Evolutionary conservation across 2,113 vertebrate genomes (phyloP).

Genomic region (Panurus biarmicus): DNA sequence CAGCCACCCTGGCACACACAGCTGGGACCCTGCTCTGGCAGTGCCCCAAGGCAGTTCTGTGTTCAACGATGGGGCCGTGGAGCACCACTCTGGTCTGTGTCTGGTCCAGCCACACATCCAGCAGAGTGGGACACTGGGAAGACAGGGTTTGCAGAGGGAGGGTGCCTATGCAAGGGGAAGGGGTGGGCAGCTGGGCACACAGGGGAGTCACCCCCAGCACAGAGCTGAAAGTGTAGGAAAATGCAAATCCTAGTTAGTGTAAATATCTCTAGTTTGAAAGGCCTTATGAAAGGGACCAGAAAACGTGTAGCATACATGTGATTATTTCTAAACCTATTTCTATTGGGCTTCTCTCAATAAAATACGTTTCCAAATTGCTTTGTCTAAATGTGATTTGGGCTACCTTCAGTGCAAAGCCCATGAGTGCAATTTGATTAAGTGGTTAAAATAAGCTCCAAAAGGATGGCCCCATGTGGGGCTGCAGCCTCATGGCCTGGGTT

Average conservation of each 20-base stretch:
- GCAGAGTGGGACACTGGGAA: neutral
- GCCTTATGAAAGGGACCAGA: neutral
- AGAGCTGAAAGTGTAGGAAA: neutral
- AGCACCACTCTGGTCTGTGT: fast-evolving
- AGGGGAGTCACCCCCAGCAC: neutral
- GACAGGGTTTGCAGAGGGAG: neutral
- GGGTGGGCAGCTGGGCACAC: neutral
- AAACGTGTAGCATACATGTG: neutral
- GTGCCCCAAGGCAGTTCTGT: neutral
- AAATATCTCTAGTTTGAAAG: neutral
- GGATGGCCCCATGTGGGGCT: neutral
- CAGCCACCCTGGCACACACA: neutral
- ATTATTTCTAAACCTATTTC: neutral
- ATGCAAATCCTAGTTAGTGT: neutral
- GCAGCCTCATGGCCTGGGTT: neutral
- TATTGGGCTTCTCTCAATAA: neutral
- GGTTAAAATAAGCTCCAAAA: neutral
- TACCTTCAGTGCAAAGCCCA: neutral
- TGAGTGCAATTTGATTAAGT: neutral
- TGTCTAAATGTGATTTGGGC: neutral
- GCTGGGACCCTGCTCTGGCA: too few relatives aligned
- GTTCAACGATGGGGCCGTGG: fast-evolving
- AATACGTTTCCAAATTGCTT: neutral
- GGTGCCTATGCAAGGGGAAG: neutral
- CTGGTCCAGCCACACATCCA: fast-evolving